Evolutionary conservation across 2,113 vertebrate species (phyloP), one percentile per base, ranked within the genome.

Genomic region (Mola mola): DNA sequence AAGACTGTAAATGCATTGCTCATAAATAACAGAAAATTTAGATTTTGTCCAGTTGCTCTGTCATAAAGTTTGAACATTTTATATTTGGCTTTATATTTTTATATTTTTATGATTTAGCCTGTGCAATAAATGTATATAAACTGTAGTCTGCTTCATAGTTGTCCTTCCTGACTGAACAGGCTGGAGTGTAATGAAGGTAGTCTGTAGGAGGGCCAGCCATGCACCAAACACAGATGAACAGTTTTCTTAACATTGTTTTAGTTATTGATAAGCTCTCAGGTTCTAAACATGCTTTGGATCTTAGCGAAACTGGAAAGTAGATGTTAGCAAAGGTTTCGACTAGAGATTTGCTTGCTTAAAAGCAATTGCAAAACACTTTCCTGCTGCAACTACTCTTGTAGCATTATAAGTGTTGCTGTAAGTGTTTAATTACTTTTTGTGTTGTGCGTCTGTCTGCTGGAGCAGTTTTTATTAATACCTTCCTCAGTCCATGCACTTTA

Each of bases 121-220:
- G 13, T 37, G 24, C 17, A 8, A 8, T 8, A 9, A 20, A 42
- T n/a, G n/a, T n/a, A n/a, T n/a, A n/a, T n/a, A n/a, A n/a, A n/a
- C n/a, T n/a, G n/a, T n/a, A n/a, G n/a, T n/a, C n/a, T n/a, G n/a
- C n/a, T n/a, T n/a, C n/a, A n/a, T n/a, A n/a, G n/a, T n/a, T 46
- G n/a, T 71, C 42, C 33, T 46, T 46, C 46, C 31, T 34, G 53
- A 76, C 43, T 60, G 37, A 28, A 68, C 31, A 29, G 5, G 22
- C 40, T 56, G 60, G 34, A 29, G 37, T 76, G 22, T 31, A 31
- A 31, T 17, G 51, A 68, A 47, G 50, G 15, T 24, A n/a, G 34
- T 59, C 8, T 36, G 29, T 48, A 28, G 53, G 16, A 8, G 33
- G 63, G 50, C 19, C 49, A 47, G 50, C 26, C 61, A 57, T 65